phyloP scores from a whole-genome alignment of 2,797 vertebrate genomes.

The Pangasius krempfi region DNA sequence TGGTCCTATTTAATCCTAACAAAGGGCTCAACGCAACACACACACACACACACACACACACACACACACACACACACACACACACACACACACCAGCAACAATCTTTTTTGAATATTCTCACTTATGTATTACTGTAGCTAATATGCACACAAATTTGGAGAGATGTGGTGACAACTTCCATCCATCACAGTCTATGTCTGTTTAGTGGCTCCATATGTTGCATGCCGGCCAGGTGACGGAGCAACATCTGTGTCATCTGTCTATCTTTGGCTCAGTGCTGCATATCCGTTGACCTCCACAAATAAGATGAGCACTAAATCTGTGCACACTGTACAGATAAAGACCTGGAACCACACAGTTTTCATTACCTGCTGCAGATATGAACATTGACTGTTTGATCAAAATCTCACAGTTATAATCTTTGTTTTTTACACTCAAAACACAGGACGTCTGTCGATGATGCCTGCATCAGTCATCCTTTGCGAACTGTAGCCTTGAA shows the following conservation, averaged over 20 bases:
- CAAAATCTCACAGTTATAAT: not conserved
- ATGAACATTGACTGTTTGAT: not conserved
- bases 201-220: slow-evolving; percentile 76
- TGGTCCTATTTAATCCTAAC: not conserved
- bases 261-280: slow-evolving; percentile 56
- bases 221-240: slow-evolving; percentile 60
- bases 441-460: not conserved
- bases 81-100: not conserved
- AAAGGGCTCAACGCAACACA: not conserved
- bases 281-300: slow-evolving; percentile 66
- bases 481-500: not conserved
- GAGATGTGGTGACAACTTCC: slow-evolving; percentile 68
- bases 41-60: not conserved
- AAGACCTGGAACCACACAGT: not conserved
- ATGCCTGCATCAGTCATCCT: not conserved
- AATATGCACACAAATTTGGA: slow-evolving; percentile 44
- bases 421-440: not conserved
- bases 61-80: too few relatives aligned
- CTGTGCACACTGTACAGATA: not conserved
- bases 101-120: not conserved
- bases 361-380: not conserved
- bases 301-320: slow-evolving; percentile 21
- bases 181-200: slow-evolving; percentile 76
- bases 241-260: slow-evolving; percentile 71
- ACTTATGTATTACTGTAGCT: not conserved